Percentiles rank a stretch among this genome's conserved stretches.
Evolutionary conservation across 2,888 invertebrate species (phyloP).

Genomic region (Papilio elwesi): DNA sequence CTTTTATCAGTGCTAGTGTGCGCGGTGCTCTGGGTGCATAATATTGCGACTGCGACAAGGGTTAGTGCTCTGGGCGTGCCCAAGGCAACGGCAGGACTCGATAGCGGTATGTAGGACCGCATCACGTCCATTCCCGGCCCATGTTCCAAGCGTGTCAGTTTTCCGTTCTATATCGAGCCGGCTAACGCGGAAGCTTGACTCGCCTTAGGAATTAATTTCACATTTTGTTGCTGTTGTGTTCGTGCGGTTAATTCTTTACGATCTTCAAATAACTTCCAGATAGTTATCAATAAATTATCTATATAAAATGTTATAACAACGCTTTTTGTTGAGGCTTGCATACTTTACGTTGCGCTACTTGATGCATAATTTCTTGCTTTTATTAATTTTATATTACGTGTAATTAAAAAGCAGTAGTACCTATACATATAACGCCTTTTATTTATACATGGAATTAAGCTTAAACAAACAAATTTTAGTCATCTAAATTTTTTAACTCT

Average conservation of each 20-base stretch:
- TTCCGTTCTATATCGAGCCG: slow-evolving; percentile 55
- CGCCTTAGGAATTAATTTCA: slow-evolving; percentile 47
- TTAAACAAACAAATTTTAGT: too few relatives aligned
- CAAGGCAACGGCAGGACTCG: slow-evolving; percentile 68
- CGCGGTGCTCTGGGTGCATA: slow-evolving; percentile 52
- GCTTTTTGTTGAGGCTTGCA: slow-evolving; percentile 29
- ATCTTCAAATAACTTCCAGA: slow-evolving; percentile 48
- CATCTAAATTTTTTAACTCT: too few relatives aligned
- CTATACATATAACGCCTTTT: too few relatives aligned
- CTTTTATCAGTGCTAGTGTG: slow-evolving; percentile 54
- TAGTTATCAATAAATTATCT: slow-evolving; percentile 24
- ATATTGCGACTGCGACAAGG: slow-evolving; percentile 71
- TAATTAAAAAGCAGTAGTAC: not conserved
- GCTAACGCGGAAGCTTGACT: slow-evolving; percentile 53
- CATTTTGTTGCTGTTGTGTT: slow-evolving; percentile 44
- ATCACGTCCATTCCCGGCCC: slow-evolving; percentile 61
- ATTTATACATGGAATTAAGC: too few relatives aligned
- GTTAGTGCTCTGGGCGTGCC: slow-evolving; percentile 79
- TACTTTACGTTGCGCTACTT: slow-evolving; percentile 12
- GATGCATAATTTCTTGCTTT: slow-evolving; percentile 18
- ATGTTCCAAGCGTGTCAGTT: slow-evolving; percentile 58
- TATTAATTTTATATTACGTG: not conserved
- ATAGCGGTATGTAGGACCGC: slow-evolving; percentile 62
- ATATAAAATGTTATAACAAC: slow-evolving; percentile 32
- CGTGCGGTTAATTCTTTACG: slow-evolving; percentile 46